Conservation (phyloP, 2,797 vertebrate genomes). For the Sebastes nivosus region DNA sequence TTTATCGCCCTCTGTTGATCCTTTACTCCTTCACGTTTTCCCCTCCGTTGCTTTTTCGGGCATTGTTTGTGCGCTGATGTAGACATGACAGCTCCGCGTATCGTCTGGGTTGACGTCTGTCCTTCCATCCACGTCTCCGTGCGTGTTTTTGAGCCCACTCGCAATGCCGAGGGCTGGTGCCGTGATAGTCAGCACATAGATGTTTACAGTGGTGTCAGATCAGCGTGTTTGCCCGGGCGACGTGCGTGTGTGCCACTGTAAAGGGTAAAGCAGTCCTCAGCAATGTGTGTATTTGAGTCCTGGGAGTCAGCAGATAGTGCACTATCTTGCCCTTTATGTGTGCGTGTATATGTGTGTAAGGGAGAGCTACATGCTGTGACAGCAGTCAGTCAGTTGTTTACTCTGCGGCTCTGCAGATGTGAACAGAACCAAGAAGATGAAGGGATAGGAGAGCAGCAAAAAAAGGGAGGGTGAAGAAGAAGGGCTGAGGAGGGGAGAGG, state of each 20-base stretch:
- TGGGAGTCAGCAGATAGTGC: slow-evolving; percentile 48
- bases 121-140: slow-evolving; percentile 40
- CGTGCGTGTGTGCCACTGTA: neutral
- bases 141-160: slow-evolving; percentile 31
- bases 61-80: slow-evolving; percentile 37
- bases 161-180: slow-evolving; percentile 42
- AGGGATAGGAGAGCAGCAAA: neutral
- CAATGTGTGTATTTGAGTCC: slow-evolving; percentile 30
- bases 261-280: slow-evolving; percentile 39
- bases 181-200: slow-evolving; percentile 62
- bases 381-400: slow-evolving; percentile 68
- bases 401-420: slow-evolving; percentile 40
- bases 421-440: slow-evolving; percentile 32
- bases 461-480: neutral
- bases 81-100: slow-evolving; percentile 39
- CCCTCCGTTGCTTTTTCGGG: neutral
- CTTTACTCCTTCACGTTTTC: neutral
- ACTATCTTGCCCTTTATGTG: neutral
- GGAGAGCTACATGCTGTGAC: slow-evolving; percentile 57
- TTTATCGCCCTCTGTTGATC: slow-evolving; percentile 25
- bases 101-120: slow-evolving; percentile 22
- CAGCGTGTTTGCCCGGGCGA: slow-evolving; percentile 6
- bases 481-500: neutral
- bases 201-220: slow-evolving; percentile 52
- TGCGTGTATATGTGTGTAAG: neutral